These are phyloP conservation scores for Bemisia tabaci DNA, from an alignment of 1,140 invertebrate species.

Conservation along the genomic window DNA sequence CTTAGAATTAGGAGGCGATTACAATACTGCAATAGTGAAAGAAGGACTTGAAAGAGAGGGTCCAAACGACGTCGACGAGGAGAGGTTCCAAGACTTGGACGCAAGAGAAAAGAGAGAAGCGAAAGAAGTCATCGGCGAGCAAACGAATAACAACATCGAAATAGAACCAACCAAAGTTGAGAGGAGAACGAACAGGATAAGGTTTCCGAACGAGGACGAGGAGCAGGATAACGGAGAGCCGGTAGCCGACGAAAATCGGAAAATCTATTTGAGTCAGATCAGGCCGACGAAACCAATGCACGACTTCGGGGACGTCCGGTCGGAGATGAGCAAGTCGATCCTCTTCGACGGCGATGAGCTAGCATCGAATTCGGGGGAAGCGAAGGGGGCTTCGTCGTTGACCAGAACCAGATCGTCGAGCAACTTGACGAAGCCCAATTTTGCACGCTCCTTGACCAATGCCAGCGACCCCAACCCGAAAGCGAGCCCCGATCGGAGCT, in stretches of 20 bases:
- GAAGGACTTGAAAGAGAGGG: neutral
- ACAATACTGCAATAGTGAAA: neutral
- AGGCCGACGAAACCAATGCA: neutral
- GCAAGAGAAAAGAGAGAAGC: neutral
- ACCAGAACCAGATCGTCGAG: conserved; percentile 10
- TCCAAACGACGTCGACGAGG: neutral
- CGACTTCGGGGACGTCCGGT: neutral
- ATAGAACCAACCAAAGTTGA: neutral
- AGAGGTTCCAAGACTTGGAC: neutral
- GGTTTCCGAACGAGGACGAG: neutral
- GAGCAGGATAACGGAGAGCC: neutral
- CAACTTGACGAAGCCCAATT: conserved; percentile 15
- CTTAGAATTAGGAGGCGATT: neutral
- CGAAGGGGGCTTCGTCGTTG: conserved; percentile 16
- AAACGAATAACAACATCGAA: neutral
- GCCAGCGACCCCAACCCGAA: conserved; percentile 25
- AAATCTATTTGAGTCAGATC: neutral
- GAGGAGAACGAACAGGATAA: neutral
- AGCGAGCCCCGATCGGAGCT: conserved; percentile 23
- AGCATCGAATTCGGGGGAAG: conserved; percentile 14
- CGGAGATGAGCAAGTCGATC: neutral
- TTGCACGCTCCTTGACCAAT: conserved; percentile 4
- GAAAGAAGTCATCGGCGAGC: neutral
- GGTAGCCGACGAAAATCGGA: neutral
- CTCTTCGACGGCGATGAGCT: neutral